A percentile compares a stretch with the other conserved stretches of the same genome.
Evolutionary conservation across 2,113 vertebrate genomes (phyloP).

Genomic region (Anser cygnoides): DNA sequence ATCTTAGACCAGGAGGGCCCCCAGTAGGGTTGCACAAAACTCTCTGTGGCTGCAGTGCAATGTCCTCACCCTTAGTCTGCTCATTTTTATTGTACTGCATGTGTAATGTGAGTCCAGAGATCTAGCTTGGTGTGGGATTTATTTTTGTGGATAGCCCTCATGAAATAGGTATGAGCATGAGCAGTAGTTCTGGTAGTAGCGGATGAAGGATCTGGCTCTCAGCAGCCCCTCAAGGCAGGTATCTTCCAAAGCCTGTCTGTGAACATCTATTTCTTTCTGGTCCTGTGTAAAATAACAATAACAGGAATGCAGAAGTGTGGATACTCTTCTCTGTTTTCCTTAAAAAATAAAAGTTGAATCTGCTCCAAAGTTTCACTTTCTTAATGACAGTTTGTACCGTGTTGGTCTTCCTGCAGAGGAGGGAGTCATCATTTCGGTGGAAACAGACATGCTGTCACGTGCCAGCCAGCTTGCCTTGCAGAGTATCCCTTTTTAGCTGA

Average conservation of each 20-base stretch:
- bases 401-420: neutral
- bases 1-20: neutral
- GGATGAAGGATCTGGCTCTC: neutral
- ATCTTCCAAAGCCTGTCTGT: neutral
- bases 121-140: neutral
- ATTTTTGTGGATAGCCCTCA: neutral
- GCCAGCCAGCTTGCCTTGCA: neutral
- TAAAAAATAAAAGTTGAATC: neutral
- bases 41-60: neutral
- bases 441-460: rapidly evolving
- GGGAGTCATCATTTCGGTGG: neutral
- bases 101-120: neutral
- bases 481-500: neutral
- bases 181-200: neutral
- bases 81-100: neutral
- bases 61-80: neutral
- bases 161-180: neutral
- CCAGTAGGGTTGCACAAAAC: neutral
- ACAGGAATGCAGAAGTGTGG: neutral
- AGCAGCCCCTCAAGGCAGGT: neutral
- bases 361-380: neutral
- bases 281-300: neutral
- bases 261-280: neutral
- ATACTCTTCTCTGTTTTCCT: neutral
- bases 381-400: neutral